phyloP scores from a whole-genome alignment of 1,140 invertebrate species.

The Dinoponera quadriceps region DNA sequence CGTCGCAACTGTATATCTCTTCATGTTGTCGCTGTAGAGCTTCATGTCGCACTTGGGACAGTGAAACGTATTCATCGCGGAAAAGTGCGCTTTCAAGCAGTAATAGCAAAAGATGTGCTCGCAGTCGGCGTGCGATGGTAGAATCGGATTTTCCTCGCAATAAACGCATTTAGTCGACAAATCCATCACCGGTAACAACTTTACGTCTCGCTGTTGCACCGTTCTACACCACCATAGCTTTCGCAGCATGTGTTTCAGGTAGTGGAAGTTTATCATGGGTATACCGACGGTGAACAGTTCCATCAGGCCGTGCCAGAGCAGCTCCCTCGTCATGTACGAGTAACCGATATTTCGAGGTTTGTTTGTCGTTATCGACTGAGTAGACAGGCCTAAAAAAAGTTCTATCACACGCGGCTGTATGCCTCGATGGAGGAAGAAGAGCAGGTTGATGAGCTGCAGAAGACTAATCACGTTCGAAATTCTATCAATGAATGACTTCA shows the following conservation, averaged over 20 bases:
- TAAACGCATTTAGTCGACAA: slow-evolving; percentile 77
- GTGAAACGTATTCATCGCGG: slow-evolving; percentile 74
- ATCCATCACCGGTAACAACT: slow-evolving; percentile 69
- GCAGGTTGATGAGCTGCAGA: slow-evolving; percentile 80
- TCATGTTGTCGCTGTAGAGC: slow-evolving; percentile 72
- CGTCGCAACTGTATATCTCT: slow-evolving; percentile 65
- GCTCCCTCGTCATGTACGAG: slow-evolving; percentile 84
- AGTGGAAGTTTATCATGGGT: slow-evolving; percentile 82
- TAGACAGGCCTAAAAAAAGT: slow-evolving; percentile 77
- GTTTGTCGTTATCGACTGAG: slow-evolving; percentile 72
- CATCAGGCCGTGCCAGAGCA: slow-evolving; percentile 84
- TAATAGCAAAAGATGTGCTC: slow-evolving; percentile 84
- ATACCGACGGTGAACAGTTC: slow-evolving; percentile 81
- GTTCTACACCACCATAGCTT: slow-evolving; percentile 67
- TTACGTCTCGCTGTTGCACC: background rate
- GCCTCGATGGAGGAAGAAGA: slow-evolving; percentile 81
- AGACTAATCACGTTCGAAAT: slow-evolving; percentile 60
- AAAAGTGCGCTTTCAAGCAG: slow-evolving; percentile 82
- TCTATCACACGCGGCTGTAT: slow-evolving; percentile 80
- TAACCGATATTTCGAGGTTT: slow-evolving; percentile 82
- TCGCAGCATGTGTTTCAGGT: slow-evolving; percentile 74
- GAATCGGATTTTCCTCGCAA: slow-evolving; percentile 79
- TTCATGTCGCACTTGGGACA: slow-evolving; percentile 76
- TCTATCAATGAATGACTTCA: slow-evolving; percentile 64
- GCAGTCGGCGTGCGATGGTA: slow-evolving; percentile 82